phyloP scores from a whole-genome alignment of 2,888 invertebrate genomes.

The Dynastes maya region DNA sequence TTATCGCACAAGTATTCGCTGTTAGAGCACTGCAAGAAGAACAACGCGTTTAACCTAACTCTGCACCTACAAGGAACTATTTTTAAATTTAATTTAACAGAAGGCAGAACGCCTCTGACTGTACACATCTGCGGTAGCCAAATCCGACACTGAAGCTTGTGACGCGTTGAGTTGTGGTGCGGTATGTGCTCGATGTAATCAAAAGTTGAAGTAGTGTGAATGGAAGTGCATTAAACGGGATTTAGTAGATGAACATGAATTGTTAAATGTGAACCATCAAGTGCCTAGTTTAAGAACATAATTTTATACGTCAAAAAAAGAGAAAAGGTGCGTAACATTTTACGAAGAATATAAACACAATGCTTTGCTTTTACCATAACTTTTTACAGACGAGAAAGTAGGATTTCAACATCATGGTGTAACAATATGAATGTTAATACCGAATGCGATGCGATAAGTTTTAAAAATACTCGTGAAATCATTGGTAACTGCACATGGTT shows the following conservation, averaged over 20 bases:
- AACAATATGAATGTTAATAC: neutral
- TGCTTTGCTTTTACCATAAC: neutral
- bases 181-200: conserved; percentile 1
- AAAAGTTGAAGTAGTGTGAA: neutral
- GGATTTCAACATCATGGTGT: neutral
- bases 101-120: neutral
- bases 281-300: neutral
- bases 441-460: neutral
- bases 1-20: neutral
- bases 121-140: neutral
- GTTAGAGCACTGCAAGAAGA: neutral
- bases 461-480: conserved; percentile 31
- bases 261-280: neutral
- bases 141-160: conserved; percentile 1
- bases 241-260: neutral
- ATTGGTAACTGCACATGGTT: conserved; percentile 4
- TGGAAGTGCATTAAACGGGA: neutral
- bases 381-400: conserved; percentile 9
- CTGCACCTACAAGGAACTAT: neutral
- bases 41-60: neutral
- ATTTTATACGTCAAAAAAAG: neutral
- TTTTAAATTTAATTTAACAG: conserved; percentile 7
- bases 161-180: neutral
- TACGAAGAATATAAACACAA: neutral
- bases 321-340: conserved; percentile 6